A percentile compares a stretch with the other conserved stretches of the same genome.
phyloP scores from a whole-genome alignment of 1,140 invertebrate species.

The Brachionus manjavacas region DNA sequence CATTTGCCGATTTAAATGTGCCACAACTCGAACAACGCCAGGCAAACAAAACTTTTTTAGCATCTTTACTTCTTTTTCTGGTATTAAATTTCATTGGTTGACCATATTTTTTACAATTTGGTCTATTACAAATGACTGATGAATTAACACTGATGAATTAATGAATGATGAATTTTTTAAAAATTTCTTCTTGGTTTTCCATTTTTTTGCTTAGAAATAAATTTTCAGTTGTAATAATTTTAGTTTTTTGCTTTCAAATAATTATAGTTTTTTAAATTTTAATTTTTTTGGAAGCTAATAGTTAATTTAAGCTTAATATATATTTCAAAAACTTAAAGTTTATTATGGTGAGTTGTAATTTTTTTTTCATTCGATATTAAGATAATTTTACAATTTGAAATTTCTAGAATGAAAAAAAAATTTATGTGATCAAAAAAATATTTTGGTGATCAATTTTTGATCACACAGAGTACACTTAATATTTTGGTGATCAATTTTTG shows the following conservation, averaged over 20 bases:
- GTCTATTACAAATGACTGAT: not conserved
- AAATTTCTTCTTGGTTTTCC: not conserved
- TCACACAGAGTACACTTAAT: not conserved
- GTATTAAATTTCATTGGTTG: not conserved
- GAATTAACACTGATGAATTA: not conserved
- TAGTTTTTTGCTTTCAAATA: too few relatives aligned
- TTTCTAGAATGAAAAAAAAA: not conserved
- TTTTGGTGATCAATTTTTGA: not conserved
- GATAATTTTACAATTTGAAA: not conserved
- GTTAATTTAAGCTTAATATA: not conserved
- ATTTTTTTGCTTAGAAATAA: not conserved
- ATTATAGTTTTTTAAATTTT: too few relatives aligned
- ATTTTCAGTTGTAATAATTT: not conserved
- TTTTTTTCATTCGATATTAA: not conserved
- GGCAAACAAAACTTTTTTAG: not conserved
- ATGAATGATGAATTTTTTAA: not conserved
- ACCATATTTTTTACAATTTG: not conserved
- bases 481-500: too few relatives aligned
- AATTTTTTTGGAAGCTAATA: not conserved
- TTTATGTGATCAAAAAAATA: not conserved
- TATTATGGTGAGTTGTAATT: too few relatives aligned
- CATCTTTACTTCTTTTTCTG: not conserved
- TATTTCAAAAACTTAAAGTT: too few relatives aligned
- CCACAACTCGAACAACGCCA: slow-evolving; percentile 4
- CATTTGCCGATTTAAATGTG: not conserved